Evolutionary conservation across 2,888 invertebrate species (phyloP).

Genomic region (Antitype chi): DNA sequence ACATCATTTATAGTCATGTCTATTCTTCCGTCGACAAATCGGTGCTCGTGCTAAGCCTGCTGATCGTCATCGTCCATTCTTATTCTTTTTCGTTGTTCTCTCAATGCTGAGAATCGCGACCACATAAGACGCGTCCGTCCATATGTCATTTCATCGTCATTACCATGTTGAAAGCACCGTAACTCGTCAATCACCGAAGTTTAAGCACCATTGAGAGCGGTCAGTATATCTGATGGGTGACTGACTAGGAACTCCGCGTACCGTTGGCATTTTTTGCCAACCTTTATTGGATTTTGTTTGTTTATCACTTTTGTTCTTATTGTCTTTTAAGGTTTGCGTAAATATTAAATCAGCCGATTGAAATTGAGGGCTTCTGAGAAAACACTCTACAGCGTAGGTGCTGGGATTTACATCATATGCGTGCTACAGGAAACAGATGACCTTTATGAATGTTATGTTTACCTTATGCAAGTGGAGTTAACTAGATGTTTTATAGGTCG

Average conservation of each 20-base stretch:
- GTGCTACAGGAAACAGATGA: constrained; percentile 34
- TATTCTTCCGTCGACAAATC: too few relatives aligned
- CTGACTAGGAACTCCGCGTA: constrained; percentile 85
- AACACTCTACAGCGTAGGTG: background rate
- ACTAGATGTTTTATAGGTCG: constrained; percentile 32
- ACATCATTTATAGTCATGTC: too few relatives aligned
- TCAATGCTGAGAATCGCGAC: background rate
- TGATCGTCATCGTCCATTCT: background rate
- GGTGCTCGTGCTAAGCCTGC: too few relatives aligned
- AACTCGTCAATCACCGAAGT: constrained; percentile 88
- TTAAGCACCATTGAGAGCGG: constrained; percentile 74
- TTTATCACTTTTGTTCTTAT: too few relatives aligned
- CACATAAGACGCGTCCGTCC: too few relatives aligned
- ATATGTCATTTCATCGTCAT: too few relatives aligned
- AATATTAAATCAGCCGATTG: background rate
- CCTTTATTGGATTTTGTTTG: too few relatives aligned
- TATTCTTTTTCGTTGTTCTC: background rate
- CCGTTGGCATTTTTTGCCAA: constrained; percentile 66
- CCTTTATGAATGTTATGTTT: constrained; percentile 42
- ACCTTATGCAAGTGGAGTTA: constrained; percentile 40
- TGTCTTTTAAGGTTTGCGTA: background rate
- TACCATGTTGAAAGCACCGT: constrained; percentile 80
- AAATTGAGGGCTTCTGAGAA: background rate
- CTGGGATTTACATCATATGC: background rate
- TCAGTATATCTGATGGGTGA: constrained; percentile 88